A percentile compares a stretch with the other conserved stretches of the same genome.
These are phyloP conservation scores for Tineola bisselliella DNA, from an alignment of 2,888 invertebrate species.

Conservation along the genomic window DNA sequence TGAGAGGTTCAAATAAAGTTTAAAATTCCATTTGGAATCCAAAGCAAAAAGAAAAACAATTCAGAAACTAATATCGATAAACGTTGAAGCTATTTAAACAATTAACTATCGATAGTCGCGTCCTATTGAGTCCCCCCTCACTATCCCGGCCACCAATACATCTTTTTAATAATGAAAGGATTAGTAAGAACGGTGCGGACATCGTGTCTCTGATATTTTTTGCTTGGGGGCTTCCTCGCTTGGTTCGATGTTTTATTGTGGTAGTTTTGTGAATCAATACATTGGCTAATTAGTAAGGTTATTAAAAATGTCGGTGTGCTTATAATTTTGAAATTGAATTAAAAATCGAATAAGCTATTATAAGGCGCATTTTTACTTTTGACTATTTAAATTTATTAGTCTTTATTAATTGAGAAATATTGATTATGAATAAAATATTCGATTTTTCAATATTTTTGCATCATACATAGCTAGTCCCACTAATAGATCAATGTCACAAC, in stretches of 20 bases:
- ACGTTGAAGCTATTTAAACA: not conserved
- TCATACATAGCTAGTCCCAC: too few species aligned
- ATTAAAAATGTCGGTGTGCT: too few species aligned
- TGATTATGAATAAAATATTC: too few species aligned
- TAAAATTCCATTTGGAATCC: not conserved
- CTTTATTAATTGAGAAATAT: too few species aligned
- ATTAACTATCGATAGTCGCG: not conserved
- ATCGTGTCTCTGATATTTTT: not conserved
- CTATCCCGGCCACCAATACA: constrained; percentile 25
- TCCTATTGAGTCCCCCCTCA: not conserved
- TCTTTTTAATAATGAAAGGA: constrained; percentile 64
- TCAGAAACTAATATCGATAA: not conserved
- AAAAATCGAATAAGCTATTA: too few species aligned
- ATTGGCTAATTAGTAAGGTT: too few species aligned
- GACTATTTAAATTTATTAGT: too few species aligned
- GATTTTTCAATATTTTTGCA: too few species aligned
- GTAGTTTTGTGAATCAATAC: not conserved
- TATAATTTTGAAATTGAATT: too few species aligned
- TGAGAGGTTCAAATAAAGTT: too few species aligned
- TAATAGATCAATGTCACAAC: too few species aligned
- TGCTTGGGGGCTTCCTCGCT: not conserved
- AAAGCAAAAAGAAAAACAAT: not conserved
- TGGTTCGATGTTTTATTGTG: not conserved
- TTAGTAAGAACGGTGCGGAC: constrained; percentile 26
- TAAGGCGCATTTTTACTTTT: too few species aligned